These are phyloP conservation scores for Panorpa germanica DNA, from an alignment of 2,888 invertebrate genomes.

Conservation along the genomic window DNA sequence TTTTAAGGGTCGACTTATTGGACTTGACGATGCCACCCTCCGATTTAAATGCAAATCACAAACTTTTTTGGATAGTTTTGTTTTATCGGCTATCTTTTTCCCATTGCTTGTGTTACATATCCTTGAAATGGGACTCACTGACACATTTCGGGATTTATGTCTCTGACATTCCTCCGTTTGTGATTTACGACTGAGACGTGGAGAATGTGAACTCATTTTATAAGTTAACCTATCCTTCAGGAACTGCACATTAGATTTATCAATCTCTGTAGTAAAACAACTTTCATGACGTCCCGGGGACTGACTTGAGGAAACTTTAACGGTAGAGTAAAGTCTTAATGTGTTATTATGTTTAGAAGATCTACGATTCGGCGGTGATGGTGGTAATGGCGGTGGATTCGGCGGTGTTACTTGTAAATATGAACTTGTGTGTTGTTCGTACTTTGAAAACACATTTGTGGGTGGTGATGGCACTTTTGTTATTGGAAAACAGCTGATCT, in stretches of 20 bases:
- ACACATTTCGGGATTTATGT: constrained; percentile 15
- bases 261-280: constrained; percentile 12
- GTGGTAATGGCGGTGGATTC: constrained; percentile 27
- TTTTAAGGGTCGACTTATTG: constrained; percentile 15
- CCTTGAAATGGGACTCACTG: constrained; percentile 11
- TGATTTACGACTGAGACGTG: constrained; percentile 14
- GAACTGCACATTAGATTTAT: constrained; percentile 35
- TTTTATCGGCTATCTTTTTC: too few species aligned
- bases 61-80: too few species aligned
- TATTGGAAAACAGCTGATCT: constrained; percentile 42
- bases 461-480: constrained; percentile 21
- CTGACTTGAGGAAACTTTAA: constrained; percentile 22
- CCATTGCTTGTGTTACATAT: constrained; percentile 15
- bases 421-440: constrained; percentile 38
- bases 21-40: constrained; percentile 20
- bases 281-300: constrained; percentile 6
- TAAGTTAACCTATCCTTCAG: constrained; percentile 39
- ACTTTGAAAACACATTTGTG: constrained; percentile 31
- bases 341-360: constrained; percentile 58
- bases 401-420: constrained; percentile 25
- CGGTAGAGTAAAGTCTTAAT: constrained; percentile 38
- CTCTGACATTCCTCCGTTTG: constrained; percentile 15
- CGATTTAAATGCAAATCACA: too few species aligned
- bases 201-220: constrained; percentile 26
- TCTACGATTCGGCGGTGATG: constrained; percentile 54